Base-by-base conservation (phyloP, 2,888 invertebrate species). In the Himalopsyche tibetana region DNA sequence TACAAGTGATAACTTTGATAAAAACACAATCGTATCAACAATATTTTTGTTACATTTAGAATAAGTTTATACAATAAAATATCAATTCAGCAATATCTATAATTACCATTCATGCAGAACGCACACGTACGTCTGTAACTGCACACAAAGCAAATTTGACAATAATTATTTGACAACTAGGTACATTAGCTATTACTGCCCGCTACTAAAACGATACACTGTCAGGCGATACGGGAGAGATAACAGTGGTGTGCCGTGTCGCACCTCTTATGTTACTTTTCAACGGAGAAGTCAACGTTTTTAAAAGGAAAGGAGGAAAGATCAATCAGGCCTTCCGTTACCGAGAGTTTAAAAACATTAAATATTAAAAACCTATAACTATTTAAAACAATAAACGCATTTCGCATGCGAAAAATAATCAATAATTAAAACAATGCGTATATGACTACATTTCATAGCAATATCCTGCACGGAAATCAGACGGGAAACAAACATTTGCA, bases 31-130 rank as follows among this genome's bases (percentile, higher is more conserved):
- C 55, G 84, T 86, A 84, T 82, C 82, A 86, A 84, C 84, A 84
- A 82, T 84, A 80, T 56, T 82, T 80, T 81, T 84, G 55, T 80
- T 80, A 83, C 82, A 83, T 82, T 82, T 82, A 86, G 51, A 82
- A 69, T 86, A 86, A 81, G 86, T 86, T 86, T 82, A 86, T 82
- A 87, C 85, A 86, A 87, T 88, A 88, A 88, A 88, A 88, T 88
- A 88, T 88, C 83, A 85, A 88, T 83, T 88, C 86, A 88, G 88
- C 88, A 85, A 87, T 87, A 88, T 88, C 85, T 86, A 88, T 74
- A n/a, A 74, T 87, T 88, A 85, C 84, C 82, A 82, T 83, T 84
- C 87, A 86, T 86, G 87, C 88, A 84, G 87, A 84, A 85, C 85
- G 40, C 45, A 69, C 74, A 85, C 85, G 40, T 56, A 69, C 74